phyloP scores from a whole-genome alignment of 2,113 vertebrate species.

The Azemiops feae region DNA sequence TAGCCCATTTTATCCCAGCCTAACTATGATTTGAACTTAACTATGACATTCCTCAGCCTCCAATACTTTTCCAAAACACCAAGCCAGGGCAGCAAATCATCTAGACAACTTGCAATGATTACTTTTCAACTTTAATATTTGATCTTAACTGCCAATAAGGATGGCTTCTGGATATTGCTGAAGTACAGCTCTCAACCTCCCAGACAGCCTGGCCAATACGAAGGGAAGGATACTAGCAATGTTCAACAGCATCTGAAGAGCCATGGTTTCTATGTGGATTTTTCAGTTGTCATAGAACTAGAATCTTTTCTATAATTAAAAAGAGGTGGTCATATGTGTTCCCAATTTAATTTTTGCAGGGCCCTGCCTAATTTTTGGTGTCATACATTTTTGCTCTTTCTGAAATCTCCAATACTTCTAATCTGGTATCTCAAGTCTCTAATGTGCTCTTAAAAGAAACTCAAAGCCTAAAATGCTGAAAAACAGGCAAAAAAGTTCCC shows the following conservation, averaged over 20 bases:
- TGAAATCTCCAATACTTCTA: neutral
- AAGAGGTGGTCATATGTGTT: neutral
- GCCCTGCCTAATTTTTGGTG: neutral
- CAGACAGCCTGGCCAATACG: neutral
- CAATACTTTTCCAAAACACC: neutral
- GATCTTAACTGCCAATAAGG: neutral
- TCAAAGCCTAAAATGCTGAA: neutral
- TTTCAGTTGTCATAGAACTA: constrained; percentile 2
- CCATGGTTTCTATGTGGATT: neutral
- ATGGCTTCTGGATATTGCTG: neutral
- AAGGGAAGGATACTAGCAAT: neutral
- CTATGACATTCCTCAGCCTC: neutral
- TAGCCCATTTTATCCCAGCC: too few relatives aligned
- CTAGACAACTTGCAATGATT: neutral
- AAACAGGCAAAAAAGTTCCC: neutral
- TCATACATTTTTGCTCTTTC: neutral
- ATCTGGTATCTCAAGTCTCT: neutral
- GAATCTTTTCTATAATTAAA: neutral
- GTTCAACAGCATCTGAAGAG: neutral
- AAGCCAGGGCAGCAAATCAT: neutral
- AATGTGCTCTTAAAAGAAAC: neutral
- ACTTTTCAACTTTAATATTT: neutral
- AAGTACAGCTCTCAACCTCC: neutral
- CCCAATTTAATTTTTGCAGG: neutral
- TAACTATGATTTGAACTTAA: too few relatives aligned